phyloP scores from a whole-genome alignment of 1,140 invertebrate species.

The Drosophila arawakana region DNA sequence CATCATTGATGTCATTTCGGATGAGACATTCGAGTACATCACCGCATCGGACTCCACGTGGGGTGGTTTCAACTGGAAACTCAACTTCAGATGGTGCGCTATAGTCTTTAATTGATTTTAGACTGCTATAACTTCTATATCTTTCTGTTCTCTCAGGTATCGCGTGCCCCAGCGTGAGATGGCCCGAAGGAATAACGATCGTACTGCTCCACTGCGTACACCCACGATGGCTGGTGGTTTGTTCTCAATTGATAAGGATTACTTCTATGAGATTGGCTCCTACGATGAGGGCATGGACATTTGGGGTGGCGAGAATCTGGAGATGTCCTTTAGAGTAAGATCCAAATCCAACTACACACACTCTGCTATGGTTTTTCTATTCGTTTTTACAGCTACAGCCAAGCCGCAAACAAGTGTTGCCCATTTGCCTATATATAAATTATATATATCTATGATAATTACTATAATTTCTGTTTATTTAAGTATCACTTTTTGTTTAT shows the following conservation, averaged over 20 bases:
- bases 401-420: conserved; percentile 66
- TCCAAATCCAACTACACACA: conserved; percentile 37
- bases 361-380: conserved; percentile 41
- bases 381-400: conserved; percentile 62
- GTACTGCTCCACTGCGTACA: conserved; percentile 95
- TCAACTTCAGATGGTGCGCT: conserved; percentile 97
- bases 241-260: conserved; percentile 98
- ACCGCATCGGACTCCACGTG: conserved; percentile 97
- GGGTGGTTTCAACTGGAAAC: conserved; percentile 99
- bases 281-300: conserved; percentile 99
- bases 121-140: not conserved
- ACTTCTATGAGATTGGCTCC: conserved; percentile 98
- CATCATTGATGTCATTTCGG: conserved; percentile 99
- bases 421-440: conserved; percentile 27
- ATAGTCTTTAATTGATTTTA: not conserved
- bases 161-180: conserved; percentile 97
- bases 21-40: conserved; percentile 98
- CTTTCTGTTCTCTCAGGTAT: conserved; percentile 88
- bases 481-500: conserved; percentile 27
- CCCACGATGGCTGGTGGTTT: conserved; percentile 99
- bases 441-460: conserved; percentile 34
- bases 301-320: conserved; percentile 99
- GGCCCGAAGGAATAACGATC: conserved; percentile 94
- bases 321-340: conserved; percentile 99
- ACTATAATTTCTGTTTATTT: conserved; percentile 31